Percentiles rank a stretch among this genome's conserved stretches.
Conservation (phyloP, 2,797 vertebrate genomes). For the Bradypodion ventrale region DNA sequence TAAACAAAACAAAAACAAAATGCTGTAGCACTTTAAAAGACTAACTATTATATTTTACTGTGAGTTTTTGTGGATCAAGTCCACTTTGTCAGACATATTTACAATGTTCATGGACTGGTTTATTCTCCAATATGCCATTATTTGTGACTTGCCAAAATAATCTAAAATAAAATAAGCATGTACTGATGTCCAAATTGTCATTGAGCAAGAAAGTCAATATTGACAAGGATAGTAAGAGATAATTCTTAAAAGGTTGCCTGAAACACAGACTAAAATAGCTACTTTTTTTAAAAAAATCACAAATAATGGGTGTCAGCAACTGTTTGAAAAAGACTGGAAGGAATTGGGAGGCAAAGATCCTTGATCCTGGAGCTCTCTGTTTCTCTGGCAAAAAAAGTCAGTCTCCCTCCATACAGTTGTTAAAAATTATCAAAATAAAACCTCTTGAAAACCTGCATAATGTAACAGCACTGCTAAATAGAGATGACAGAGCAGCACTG, state of each 20-base stretch:
- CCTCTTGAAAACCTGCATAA: not conserved
- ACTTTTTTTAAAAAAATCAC: too few relatives aligned
- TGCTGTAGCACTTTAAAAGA: too few relatives aligned
- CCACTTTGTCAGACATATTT: too few relatives aligned
- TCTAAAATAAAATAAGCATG: not conserved
- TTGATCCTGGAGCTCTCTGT: not conserved
- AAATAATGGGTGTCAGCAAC: not conserved
- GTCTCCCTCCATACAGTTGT: not conserved
- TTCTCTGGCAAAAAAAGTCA: not conserved
- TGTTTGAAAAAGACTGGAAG: not conserved
- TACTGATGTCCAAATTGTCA: not conserved
- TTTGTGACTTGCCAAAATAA: constrained; percentile 35
- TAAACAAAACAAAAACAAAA: too few relatives aligned
- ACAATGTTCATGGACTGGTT: too few relatives aligned
- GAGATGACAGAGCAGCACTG: not conserved
- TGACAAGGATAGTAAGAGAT: not conserved
- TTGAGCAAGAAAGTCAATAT: not conserved
- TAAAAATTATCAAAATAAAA: not conserved
- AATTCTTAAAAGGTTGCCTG: not conserved
- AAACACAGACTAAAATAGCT: too few relatives aligned
- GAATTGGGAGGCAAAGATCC: not conserved
- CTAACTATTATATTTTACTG: too few relatives aligned
- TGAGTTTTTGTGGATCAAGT: too few relatives aligned
- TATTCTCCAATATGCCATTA: too few relatives aligned
- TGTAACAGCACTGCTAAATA: not conserved